Percentiles rank a stretch among this genome's conserved stretches.
These are phyloP conservation scores for Nymphalis io DNA, from an alignment of 1,140 invertebrate genomes.

Conservation along the genomic window DNA sequence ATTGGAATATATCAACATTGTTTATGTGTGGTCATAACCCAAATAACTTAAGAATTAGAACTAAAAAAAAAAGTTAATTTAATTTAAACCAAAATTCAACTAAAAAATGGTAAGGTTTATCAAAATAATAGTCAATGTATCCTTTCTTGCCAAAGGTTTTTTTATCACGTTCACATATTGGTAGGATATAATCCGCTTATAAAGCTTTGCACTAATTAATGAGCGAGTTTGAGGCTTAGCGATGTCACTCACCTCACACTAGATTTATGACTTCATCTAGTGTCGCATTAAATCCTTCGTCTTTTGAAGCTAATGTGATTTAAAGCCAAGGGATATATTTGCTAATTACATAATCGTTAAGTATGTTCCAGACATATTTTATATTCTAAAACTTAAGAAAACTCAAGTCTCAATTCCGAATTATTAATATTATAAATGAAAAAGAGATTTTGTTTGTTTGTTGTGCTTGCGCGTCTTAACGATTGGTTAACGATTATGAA, in stretches of 20 bases:
- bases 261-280: slow-evolving; percentile 61
- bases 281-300: slow-evolving; percentile 53
- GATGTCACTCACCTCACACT: slow-evolving; percentile 54
- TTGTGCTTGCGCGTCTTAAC: no score
- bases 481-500: not conserved
- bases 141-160: not conserved
- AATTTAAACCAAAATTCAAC: no score
- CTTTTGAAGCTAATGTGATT: slow-evolving; percentile 49
- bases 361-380: not conserved
- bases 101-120: not conserved
- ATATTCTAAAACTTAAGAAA: not conserved
- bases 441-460: no score
- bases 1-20: no score
- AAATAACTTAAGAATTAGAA: no score
- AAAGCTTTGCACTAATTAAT: slow-evolving; percentile 66
- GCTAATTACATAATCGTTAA: slow-evolving; percentile 35
- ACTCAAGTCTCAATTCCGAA: no score
- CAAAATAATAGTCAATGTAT: not conserved
- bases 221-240: slow-evolving; percentile 56
- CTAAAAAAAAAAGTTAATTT: no score
- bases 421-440: no score
- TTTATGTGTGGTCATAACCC: no score
- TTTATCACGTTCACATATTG: slow-evolving; percentile 15
- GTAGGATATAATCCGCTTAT: slow-evolving; percentile 49
- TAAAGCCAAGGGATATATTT: slow-evolving; percentile 32